A percentile compares a stretch with the other conserved stretches of the same genome.
Conservation (phyloP, 1,140 invertebrate species). For the Galleria mellonella region DNA sequence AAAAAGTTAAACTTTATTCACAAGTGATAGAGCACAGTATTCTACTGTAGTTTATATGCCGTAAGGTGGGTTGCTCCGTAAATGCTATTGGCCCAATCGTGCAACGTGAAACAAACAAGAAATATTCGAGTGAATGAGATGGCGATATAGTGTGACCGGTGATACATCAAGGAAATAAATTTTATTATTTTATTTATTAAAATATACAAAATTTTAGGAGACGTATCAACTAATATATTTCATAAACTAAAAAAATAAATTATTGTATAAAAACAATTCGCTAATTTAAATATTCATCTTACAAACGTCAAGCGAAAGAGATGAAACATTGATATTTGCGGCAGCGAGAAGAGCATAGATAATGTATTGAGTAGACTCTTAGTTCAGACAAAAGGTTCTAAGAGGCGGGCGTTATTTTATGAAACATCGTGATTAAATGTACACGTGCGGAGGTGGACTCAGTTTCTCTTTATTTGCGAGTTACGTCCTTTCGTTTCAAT, state of each 20-base stretch:
- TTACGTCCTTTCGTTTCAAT: constrained; percentile 3
- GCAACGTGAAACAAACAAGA: constrained; percentile 66
- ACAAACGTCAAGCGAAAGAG: constrained; percentile 28
- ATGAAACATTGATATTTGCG: constrained; percentile 24
- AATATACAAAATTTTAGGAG: not conserved
- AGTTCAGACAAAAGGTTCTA: constrained; percentile 4
- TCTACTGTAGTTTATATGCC: constrained; percentile 54
- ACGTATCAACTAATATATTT: constrained; percentile 4
- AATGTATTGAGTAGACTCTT: constrained; percentile 39
- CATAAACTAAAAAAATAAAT: not conserved
- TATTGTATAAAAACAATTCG: not conserved
- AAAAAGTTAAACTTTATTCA: constrained; percentile 69
- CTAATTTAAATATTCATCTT: constrained; percentile 19
- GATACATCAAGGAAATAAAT: not conserved
- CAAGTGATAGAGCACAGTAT: constrained; percentile 63
- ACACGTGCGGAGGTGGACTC: not conserved
- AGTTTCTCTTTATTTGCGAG: constrained; percentile 8
- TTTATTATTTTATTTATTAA: not conserved
- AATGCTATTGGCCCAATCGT: constrained; percentile 68
- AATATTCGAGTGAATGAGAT: constrained; percentile 54
- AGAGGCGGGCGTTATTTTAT: not conserved
- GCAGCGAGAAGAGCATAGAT: constrained; percentile 32
- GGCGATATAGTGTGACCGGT: constrained; percentile 24
- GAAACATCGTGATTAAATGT: too few species aligned
- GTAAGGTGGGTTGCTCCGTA: constrained; percentile 70